A percentile compares a stretch with the other conserved stretches of the same genome.
These are phyloP conservation scores for Diogma glabrata DNA, from an alignment of 2,888 invertebrate species.

Conservation along the genomic window DNA sequence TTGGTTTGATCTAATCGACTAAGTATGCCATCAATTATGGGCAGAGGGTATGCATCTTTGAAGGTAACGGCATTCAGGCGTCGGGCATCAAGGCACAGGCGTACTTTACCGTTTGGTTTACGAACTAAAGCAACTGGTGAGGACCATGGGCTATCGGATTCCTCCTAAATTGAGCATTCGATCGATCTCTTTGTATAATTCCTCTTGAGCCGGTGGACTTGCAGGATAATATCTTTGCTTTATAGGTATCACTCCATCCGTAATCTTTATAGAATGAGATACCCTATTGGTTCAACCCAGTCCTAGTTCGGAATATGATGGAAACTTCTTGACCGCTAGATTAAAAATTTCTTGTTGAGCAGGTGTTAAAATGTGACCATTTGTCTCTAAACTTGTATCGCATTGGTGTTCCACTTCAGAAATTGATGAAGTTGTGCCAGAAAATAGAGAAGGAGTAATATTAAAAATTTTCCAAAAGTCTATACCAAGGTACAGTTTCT, in stretches of 20 bases:
- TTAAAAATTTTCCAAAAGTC: too few relatives aligned
- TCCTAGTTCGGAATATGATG: not conserved
- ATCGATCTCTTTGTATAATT: conserved; percentile 21
- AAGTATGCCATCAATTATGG: conserved; percentile 19
- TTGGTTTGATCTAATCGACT: conserved; percentile 21
- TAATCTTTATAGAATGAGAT: not conserved
- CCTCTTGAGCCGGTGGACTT: conserved; percentile 17
- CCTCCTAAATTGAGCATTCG: too few relatives aligned
- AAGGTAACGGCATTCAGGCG: conserved; percentile 24
- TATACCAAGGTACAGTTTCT: too few relatives aligned
- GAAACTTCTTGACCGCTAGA: not conserved
- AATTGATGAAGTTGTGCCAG: too few relatives aligned
- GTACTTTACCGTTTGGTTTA: conserved; percentile 20
- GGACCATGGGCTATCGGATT: conserved; percentile 24
- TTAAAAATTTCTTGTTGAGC: not conserved
- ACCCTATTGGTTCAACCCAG: not conserved
- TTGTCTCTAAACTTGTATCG: too few relatives aligned
- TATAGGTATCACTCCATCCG: conserved; percentile 16
- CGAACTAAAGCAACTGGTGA: conserved; percentile 23
- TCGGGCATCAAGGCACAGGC: conserved; percentile 24
- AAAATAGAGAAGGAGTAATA: too few relatives aligned
- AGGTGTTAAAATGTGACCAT: not conserved
- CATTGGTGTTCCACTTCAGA: too few relatives aligned
- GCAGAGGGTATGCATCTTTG: conserved; percentile 9
- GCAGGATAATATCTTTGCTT: too few relatives aligned